phyloP scores from a whole-genome alignment of 1,140 invertebrate genomes.

The Homalodisca vitripennis region DNA sequence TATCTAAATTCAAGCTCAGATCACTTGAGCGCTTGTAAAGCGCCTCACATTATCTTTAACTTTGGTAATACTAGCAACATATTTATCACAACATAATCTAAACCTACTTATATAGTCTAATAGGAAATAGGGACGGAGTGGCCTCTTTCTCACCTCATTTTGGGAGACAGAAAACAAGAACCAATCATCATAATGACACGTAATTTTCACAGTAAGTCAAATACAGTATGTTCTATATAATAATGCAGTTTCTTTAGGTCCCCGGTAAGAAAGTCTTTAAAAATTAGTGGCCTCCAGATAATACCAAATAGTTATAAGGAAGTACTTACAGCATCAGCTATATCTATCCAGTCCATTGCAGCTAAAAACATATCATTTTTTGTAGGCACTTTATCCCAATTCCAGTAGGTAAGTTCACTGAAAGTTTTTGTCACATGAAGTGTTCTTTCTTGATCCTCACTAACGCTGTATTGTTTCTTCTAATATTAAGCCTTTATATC shows the following conservation, averaged over 20 bases:
- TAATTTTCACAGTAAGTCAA: too few species aligned
- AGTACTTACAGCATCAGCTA: slow-evolving; percentile 68
- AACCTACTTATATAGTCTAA: too few species aligned
- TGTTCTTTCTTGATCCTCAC: slow-evolving; percentile 59
- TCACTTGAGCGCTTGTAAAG: too few species aligned
- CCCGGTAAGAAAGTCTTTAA: background rate
- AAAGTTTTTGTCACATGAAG: slow-evolving; percentile 62
- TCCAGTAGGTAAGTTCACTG: slow-evolving; percentile 70
- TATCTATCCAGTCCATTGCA: slow-evolving; percentile 73
- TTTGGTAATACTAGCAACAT: too few species aligned
- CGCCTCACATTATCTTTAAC: background rate
- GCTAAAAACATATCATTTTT: slow-evolving; percentile 64
- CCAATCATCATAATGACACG: too few species aligned
- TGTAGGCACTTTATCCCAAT: slow-evolving; percentile 71
- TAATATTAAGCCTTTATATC: slow-evolving; percentile 65
- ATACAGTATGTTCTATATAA: background rate
- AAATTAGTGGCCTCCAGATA: too few species aligned
- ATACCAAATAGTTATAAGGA: background rate
- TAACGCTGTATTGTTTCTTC: slow-evolving; percentile 61
- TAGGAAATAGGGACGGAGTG: background rate
- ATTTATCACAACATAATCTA: too few species aligned
- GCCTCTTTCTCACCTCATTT: background rate
- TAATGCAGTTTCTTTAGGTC: background rate
- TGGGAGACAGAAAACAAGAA: too few species aligned
- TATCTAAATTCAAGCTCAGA: too few species aligned